Evolutionary conservation across 2,888 invertebrate species (phyloP).

Genomic region (Polydrusus cervinus): DNA sequence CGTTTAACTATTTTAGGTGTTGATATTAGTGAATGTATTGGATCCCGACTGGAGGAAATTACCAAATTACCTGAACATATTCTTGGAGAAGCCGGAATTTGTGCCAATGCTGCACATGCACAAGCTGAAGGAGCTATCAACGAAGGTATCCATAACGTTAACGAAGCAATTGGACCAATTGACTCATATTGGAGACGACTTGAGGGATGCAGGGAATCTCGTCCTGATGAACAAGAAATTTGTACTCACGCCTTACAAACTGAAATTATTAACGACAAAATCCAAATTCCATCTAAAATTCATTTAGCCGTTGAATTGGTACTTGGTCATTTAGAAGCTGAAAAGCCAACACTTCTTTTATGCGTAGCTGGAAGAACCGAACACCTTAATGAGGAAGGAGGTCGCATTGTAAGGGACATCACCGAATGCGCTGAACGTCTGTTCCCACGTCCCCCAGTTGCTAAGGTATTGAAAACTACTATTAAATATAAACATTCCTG

Average conservation of each 20-base stretch:
- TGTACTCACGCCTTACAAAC: background rate
- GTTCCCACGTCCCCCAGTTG: background rate
- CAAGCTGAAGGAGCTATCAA: background rate
- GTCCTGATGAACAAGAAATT: background rate
- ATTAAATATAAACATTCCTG: too few relatives aligned
- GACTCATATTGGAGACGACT: background rate
- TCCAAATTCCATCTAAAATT: background rate
- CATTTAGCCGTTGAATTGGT: background rate
- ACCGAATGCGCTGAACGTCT: background rate
- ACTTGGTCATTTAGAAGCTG: conserved; percentile 2
- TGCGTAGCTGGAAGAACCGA: background rate
- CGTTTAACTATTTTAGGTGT: background rate
- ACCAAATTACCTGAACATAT: background rate
- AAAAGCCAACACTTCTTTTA: background rate
- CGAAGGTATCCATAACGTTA: background rate
- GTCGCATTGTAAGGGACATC: background rate
- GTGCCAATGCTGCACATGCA: background rate
- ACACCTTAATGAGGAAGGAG: background rate
- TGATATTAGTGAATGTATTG: background rate
- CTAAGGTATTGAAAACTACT: background rate
- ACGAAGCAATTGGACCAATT: conserved; percentile 2
- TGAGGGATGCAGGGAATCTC: background rate
- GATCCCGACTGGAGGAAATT: background rate
- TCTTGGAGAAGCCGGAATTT: background rate
- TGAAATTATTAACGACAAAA: background rate